phyloP scores from a whole-genome alignment of 2,113 vertebrate genomes.

The Heptranchias perlo region DNA sequence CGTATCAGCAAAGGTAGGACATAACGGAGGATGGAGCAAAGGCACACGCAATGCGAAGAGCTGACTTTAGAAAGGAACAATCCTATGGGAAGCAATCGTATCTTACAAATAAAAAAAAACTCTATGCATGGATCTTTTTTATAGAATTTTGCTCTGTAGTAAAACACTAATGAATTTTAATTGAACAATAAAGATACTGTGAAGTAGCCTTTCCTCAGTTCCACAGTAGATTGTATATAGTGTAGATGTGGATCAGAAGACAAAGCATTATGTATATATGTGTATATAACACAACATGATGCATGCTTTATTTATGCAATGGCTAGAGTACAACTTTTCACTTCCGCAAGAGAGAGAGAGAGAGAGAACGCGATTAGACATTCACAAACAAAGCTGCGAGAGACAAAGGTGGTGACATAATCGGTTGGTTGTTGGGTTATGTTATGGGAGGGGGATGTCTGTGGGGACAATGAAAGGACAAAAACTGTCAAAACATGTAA shows the following conservation, averaged over 20 bases:
- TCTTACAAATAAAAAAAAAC: conserved; percentile 14
- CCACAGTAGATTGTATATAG: conserved; percentile 36
- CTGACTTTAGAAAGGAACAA: conserved; percentile 12
- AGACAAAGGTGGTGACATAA: background rate
- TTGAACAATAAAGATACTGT: conserved; percentile 33
- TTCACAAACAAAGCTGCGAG: conserved; percentile 11
- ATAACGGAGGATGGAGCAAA: background rate
- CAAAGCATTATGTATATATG: conserved; percentile 15
- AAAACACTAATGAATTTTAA: conserved; percentile 35
- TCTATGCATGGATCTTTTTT: conserved; percentile 38
- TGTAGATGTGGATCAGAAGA: conserved; percentile 30
- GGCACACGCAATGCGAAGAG: background rate
- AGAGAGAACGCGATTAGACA: conserved; percentile 1
- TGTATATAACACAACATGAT: conserved; percentile 32
- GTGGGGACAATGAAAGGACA: background rate
- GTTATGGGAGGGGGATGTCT: background rate
- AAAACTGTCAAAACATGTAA: background rate
- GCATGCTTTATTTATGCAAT: conserved; percentile 37
- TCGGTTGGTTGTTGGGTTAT: background rate
- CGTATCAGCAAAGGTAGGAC: background rate
- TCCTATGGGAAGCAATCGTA: conserved; percentile 25
- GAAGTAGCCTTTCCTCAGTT: conserved; percentile 33
- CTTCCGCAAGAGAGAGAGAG: background rate
- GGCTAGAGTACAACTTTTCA: conserved; percentile 24
- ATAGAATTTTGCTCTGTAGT: conserved; percentile 38